Conservation (phyloP, 2,888 invertebrate species). For the Sarcophaga carnaria region DNA sequence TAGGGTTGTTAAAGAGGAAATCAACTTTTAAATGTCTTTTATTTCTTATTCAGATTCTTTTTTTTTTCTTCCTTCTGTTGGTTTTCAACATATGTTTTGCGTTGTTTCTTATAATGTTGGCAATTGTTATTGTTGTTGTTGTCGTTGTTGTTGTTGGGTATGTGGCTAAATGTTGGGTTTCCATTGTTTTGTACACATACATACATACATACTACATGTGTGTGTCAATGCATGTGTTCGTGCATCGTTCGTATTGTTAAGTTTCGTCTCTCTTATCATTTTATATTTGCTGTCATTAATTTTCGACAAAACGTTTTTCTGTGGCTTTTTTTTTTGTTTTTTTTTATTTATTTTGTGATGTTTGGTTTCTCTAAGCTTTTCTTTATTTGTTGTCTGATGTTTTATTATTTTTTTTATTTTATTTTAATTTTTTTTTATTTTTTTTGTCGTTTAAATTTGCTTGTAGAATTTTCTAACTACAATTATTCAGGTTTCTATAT, state of each 20-base stretch:
- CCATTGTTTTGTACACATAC: neutral
- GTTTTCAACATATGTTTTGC: conserved; percentile 28
- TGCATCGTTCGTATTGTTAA: conserved; percentile 24
- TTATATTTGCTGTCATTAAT: conserved; percentile 66
- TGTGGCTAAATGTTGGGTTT: conserved; percentile 31
- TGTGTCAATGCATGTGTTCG: neutral
- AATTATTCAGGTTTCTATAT: conserved; percentile 10
- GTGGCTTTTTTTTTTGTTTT: conserved; percentile 29
- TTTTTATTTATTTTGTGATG: conserved; percentile 21
- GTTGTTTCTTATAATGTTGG: conserved; percentile 27
- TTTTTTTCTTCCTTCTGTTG: conserved; percentile 18
- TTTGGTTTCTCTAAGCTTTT: conserved; percentile 40
- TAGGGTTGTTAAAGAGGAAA: conserved; percentile 64
- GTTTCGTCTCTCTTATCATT: conserved; percentile 57
- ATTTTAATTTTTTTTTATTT: conserved; percentile 3
- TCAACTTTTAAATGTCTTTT: conserved; percentile 64
- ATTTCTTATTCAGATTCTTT: conserved; percentile 13
- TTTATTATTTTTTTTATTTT: conserved; percentile 25
- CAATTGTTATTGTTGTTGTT: conserved; percentile 19
- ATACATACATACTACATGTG: no score
- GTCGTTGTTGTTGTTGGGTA: conserved; percentile 28
- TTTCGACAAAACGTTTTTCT: conserved; percentile 64
- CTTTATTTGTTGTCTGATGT: conserved; percentile 33
- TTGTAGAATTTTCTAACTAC: conserved; percentile 19
- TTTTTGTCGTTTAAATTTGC: conserved; percentile 18